Conservation (phyloP, 2,888 invertebrate genomes). For the Chrysolina oricalcia region DNA sequence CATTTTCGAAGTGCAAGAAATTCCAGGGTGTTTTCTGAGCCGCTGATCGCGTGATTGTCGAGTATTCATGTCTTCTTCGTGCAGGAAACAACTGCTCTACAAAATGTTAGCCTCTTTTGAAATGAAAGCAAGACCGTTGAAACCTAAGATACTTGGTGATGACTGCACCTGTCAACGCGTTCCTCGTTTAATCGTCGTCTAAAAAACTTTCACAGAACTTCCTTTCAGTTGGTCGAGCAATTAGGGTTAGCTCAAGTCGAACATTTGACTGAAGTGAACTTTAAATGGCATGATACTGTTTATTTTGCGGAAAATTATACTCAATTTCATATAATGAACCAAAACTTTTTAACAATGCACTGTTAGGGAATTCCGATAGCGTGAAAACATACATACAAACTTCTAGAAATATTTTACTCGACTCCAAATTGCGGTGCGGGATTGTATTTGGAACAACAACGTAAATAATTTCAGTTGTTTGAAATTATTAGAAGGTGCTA, state of each 20-base stretch:
- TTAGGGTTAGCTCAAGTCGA: not conserved
- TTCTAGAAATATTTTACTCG: too few species aligned
- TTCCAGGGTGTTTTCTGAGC: too few species aligned
- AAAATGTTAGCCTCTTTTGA: not conserved
- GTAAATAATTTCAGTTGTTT: too few species aligned
- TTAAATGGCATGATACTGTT: constrained; percentile 1
- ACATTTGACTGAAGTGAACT: constrained; percentile 5
- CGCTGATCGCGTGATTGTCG: too few species aligned
- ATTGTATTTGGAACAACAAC: too few species aligned
- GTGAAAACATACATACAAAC: too few species aligned
- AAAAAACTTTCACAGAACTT: not conserved
- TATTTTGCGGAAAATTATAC: not conserved
- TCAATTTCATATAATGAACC: not conserved
- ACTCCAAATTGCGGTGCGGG: too few species aligned
- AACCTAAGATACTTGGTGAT: too few species aligned
- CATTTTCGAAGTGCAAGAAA: too few species aligned
- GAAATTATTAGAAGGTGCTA: too few species aligned
- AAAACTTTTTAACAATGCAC: not conserved
- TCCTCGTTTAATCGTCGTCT: not conserved
- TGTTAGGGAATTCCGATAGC: not conserved
- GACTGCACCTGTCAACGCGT: not conserved
- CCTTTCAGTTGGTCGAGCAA: constrained; percentile 6
- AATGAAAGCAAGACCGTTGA: too few species aligned
- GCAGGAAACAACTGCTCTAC: not conserved
- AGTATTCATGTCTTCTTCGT: too few species aligned